These are phyloP conservation scores for Bombus pascuorum DNA, from an alignment of 1,140 invertebrate species.

Conservation along the genomic window DNA sequence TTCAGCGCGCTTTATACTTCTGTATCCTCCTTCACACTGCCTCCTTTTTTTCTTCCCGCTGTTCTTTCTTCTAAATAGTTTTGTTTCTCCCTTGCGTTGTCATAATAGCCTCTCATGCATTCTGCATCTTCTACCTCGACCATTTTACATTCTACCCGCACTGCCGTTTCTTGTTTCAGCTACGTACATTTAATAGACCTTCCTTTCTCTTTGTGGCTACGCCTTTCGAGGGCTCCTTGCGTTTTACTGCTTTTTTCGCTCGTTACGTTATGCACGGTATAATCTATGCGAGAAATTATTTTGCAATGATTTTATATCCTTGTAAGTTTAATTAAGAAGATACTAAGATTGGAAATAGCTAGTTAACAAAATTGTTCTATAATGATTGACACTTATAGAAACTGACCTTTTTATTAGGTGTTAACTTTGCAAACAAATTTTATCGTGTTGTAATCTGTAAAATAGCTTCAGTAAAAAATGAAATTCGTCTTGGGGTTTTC, in stretches of 20 bases:
- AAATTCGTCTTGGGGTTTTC: too few relatives aligned
- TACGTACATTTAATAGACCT: not conserved
- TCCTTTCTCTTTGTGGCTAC: not conserved
- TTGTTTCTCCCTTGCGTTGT: not conserved
- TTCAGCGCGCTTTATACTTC: not conserved
- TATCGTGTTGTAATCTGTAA: too few relatives aligned
- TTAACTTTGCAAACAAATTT: too few relatives aligned
- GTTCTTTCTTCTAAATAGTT: not conserved
- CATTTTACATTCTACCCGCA: constrained; percentile 5
- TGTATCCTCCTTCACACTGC: constrained; percentile 24
- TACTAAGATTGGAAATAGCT: not conserved
- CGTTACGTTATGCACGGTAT: not conserved
- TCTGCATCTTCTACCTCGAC: not conserved
- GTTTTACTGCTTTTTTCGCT: not conserved
- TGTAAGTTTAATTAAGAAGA: not conserved
- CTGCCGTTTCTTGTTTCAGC: not conserved
- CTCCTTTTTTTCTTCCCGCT: not conserved
- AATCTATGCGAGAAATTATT: not conserved
- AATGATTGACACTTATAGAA: too few relatives aligned
- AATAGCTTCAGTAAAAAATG: too few relatives aligned
- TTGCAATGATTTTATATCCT: too few relatives aligned
- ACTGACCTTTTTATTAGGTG: too few relatives aligned
- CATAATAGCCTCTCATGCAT: not conserved
- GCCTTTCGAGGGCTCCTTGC: not conserved
- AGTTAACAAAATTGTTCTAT: not conserved